These are phyloP conservation scores for Argya squamiceps DNA, from an alignment of 2,797 vertebrate genomes.

Conservation along the genomic window DNA sequence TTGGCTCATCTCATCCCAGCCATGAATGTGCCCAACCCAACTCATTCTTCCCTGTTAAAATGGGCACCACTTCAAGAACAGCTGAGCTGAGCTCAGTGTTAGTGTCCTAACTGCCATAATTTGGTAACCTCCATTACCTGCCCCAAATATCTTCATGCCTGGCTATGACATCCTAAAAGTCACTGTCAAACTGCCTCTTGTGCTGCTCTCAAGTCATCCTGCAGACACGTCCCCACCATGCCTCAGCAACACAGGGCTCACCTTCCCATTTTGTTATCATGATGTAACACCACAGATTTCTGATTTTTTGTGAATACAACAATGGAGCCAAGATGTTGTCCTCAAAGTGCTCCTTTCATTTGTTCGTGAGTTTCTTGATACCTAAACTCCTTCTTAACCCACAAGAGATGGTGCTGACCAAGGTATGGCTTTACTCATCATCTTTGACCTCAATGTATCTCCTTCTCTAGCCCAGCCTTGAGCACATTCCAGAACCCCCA, in stretches of 20 bases:
- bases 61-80: not conserved
- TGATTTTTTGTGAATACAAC: not conserved
- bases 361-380: not conserved
- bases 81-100: not conserved
- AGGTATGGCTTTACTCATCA: not conserved
- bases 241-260: not conserved
- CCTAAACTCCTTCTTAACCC: not conserved
- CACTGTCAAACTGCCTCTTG: not conserved
- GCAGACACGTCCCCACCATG: accelerated
- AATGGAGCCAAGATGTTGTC: not conserved
- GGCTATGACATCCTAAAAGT: not conserved
- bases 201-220: not conserved
- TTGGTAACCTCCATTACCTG: not conserved
- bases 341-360: not conserved
- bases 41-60: not conserved
- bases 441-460: not conserved
- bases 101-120: not conserved
- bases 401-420: not conserved
- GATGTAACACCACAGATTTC: not conserved
- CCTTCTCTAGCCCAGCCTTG: not conserved
- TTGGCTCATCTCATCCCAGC: not conserved
- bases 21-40: not conserved
- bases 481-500: not conserved
- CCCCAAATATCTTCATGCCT: not conserved
- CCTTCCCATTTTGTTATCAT: not conserved